Base-by-base conservation (phyloP, 1,140 invertebrate species). In the Lerema accius region DNA sequence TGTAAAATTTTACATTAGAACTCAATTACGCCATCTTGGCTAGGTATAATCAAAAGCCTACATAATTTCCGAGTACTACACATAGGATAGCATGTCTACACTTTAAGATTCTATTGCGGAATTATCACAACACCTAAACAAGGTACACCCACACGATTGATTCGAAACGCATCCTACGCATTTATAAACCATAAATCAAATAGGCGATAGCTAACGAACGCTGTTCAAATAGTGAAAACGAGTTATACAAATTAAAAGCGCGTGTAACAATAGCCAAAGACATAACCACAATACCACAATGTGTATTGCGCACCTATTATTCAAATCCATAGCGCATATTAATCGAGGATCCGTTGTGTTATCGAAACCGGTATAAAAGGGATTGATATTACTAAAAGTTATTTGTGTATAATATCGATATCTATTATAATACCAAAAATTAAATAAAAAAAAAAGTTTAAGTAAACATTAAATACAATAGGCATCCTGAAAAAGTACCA, bases 181-280 rank as follows among this genome's bases (percentile, higher is more conserved):
- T 43, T 66, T 68, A 85, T 84, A 82, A 84, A 85, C 81, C 75
- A 84, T 80, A 83, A 81, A 86, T 86, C 78, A 88, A 86, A 71
- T 70, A 76, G 73, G 78, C 76, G 80, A 76, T 80, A 78, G 78
- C 77, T 89, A 89, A 86, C 86, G 84, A 86, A 84, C 77, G 71
- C 67, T 69, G 79, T 77, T 75, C 78, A 84, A 84, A 84, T 71
- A 84, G 59, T 78, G 71, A 63, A 80, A 80, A 77, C 67, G 69
- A 80, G 73, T 86, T 82, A 73, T 73, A 69, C 66, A 67, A 76
- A 85, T 80, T 37, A 82, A 85, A 82, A 86, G 80, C 71, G 73
- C 65, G 74, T 68, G 70, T 78, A 82, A 80, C 72, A 77, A 80
- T 69, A 61, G 51, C 70, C 76, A 76, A 65, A 51, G 65, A 37